These are phyloP conservation scores for Ostrea denselamellosa DNA, from an alignment of 1,140 invertebrate genomes.

Conservation along the genomic window DNA sequence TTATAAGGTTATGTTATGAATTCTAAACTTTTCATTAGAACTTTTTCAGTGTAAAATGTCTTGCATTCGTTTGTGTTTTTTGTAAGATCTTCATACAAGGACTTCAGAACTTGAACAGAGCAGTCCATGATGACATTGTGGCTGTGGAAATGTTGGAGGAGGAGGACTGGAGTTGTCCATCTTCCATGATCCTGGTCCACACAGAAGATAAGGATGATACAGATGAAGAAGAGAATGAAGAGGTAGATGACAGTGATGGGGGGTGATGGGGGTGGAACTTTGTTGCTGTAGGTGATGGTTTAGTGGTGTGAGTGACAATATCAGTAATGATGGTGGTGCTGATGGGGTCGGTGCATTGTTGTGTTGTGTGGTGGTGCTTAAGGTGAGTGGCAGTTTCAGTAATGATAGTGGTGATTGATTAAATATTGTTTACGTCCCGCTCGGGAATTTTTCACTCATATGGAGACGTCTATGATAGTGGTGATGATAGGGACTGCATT, in stretches of 20 bases:
- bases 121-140: slow-evolving; percentile 97
- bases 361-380: too few species aligned
- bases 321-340: too few species aligned
- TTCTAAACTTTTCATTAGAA: neutral
- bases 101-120: slow-evolving; percentile 91
- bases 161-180: slow-evolving; percentile 90
- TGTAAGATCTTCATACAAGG: slow-evolving; percentile 93
- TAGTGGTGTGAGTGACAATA: neutral
- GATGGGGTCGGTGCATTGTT: too few species aligned
- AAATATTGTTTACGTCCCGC: too few species aligned
- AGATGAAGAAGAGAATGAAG: slow-evolving; percentile 67
- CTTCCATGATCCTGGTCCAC: slow-evolving; percentile 84
- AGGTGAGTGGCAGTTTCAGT: too few species aligned
- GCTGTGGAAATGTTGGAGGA: slow-evolving; percentile 94
- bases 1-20: neutral
- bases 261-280: neutral
- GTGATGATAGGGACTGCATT: too few species aligned
- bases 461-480: too few species aligned
- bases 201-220: slow-evolving; percentile 80
- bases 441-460: too few species aligned
- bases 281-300: neutral
- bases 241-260: slow-evolving; percentile 47
- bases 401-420: too few species aligned
- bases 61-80: neutral
- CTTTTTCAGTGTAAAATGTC: neutral